These are phyloP conservation scores for Leucophenga varia DNA, from an alignment of 1,140 invertebrate genomes.

Conservation along the genomic window DNA sequence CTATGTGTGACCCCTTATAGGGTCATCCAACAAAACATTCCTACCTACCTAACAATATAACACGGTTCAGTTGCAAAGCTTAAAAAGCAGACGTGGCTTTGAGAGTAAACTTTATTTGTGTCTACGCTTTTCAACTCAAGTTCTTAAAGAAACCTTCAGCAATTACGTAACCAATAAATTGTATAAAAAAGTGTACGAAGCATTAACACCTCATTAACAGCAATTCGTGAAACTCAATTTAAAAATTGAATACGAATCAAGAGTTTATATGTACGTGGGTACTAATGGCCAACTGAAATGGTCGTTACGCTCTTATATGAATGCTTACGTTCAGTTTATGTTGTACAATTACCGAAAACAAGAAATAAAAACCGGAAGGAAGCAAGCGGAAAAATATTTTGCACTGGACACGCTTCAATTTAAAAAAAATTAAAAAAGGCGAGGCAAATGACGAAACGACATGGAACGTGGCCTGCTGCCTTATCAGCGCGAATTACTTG, in stretches of 20 bases:
- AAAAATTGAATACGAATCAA: background rate
- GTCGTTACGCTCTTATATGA: background rate
- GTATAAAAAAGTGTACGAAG: slow-evolving; percentile 17
- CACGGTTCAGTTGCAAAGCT: too few species aligned
- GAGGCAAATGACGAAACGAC: too few species aligned
- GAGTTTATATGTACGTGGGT: slow-evolving; percentile 10
- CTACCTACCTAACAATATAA: too few species aligned
- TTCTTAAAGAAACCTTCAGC: too few species aligned
- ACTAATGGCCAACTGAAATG: slow-evolving; percentile 8
- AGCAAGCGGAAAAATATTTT: slow-evolving; percentile 4
- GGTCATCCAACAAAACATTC: too few species aligned
- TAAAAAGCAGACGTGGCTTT: too few species aligned
- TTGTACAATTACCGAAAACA: too few species aligned
- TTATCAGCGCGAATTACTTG: slow-evolving; percentile 1
- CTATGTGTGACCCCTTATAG: too few species aligned
- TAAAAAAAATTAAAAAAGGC: background rate
- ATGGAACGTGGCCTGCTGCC: background rate
- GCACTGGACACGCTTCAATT: slow-evolving; percentile 21
- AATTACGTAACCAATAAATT: slow-evolving; percentile 28
- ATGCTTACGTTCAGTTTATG: too few species aligned
- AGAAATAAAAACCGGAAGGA: slow-evolving; percentile 11
- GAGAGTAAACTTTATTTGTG: too few species aligned
- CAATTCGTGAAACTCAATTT: background rate
- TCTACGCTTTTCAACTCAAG: too few species aligned
- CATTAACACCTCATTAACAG: slow-evolving; percentile 46